Evolutionary conservation across 2,888 invertebrate species (phyloP), one percentile per base, ranked within the genome.

Genomic region (Lycophotia porphyrea): DNA sequence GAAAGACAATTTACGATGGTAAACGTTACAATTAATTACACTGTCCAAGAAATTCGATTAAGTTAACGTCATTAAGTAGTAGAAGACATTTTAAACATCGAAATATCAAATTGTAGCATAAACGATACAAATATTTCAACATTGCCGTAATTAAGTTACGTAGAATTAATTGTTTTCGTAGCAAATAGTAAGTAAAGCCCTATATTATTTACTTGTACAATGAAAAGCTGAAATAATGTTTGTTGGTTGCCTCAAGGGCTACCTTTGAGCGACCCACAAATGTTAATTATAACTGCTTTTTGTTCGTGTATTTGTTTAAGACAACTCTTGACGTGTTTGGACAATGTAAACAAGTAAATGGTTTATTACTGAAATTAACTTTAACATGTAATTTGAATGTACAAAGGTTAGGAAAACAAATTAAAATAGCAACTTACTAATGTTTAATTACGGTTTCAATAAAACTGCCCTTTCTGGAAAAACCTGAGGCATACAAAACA

Each of bases 1-100:
- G 21, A 74, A 79, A 76, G 69, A 79, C 84, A 76, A 84, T 86
- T 79, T 84, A 86, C 73, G 75, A 74, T 74, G 75, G 52, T 79
- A 75, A 80, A 73, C 60, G 73, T 73, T 69, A 78, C 69, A 83
- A 72, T 86, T 72, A 76, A 84, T 84, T 74, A 74, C 67, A 15
- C 52, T 55, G 80, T 64, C 65, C 63, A 42, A 76, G 80, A 80
- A 75, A 72, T 74, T 80, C 84, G 47, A 84, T 84, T 84, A 27
- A 71, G 34, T 66, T 70, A 58, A 49, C 60, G 61, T 39, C 60
- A 75, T 55, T 67, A 64, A 44, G 34, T 11, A 71, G 58, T 31
- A 49, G 34, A n/a, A 63, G 47, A 15, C 31, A 80, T 64, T 80
- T 39, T 31, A 73, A 73, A 60, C 27, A 34, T 9, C 11, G 8